Evolutionary conservation across 2,113 vertebrate species (phyloP), one percentile per base, ranked within the genome.

Genomic region (Daphoenositta chrysoptera): DNA sequence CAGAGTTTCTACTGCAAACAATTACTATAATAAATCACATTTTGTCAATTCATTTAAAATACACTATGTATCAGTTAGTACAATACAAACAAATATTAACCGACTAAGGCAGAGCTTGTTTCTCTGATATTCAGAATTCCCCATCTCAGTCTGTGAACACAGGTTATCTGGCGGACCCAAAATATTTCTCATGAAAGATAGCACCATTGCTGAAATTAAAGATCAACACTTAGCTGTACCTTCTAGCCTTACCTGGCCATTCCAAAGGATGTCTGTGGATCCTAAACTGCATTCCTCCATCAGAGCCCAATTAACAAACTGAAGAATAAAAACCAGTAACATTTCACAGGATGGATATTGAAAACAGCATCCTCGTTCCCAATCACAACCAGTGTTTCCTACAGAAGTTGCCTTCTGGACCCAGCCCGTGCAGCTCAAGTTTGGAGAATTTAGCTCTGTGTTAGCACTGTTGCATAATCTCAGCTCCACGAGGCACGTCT

Each of bases 221-320:
- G 31, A 57, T 30, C 35, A 77, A 31, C n/a, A 60, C 13, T 72
- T 27, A 9, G 40, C 7, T 75, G 65, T 53, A 81, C 17, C 28
- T 90, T 87, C 70, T 40, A 76, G 30, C 17, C 97, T 98, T 98
- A 98, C 98, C 98, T 98, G 77, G 53, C 44, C 86, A 24, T 93
- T 76, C 78, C 94, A 87, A 70, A 79, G 30, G 64, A 83, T 30
- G 42, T 48, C 72, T 90, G 88, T 37, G 72, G 86, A 85, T 90
- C 47, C 72, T 78, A 93, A 91, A 70, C 60, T 53, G 83, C 90
- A 94, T 89, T 93, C 88, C 96, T 96, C 97, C 93, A 96, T 93
- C 87, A 92, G 88, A 89, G 64, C 61, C 53, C 45, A 73, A 79
- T 65, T 77, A 93, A 76, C 37, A 83, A 92, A 91, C 44, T 18